Conservation (phyloP, 2,113 vertebrate genomes). For the Burhinus bistriatus region DNA sequence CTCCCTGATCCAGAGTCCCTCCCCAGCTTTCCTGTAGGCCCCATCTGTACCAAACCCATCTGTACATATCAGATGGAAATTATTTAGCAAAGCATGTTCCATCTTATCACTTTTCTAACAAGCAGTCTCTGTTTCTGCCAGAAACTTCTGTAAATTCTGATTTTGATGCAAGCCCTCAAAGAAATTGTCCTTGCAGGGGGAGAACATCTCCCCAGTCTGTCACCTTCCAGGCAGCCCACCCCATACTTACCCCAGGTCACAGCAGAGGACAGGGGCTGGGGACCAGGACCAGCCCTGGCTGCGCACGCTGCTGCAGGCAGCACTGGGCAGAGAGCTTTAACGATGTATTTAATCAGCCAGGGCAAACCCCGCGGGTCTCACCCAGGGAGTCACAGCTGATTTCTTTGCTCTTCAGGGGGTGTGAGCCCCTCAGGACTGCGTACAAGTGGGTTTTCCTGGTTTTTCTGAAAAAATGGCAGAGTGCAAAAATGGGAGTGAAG, state of each 20-base stretch:
- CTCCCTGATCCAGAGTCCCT: background rate
- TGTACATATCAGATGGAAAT: background rate
- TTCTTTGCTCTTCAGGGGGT: background rate
- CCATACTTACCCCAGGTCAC: background rate
- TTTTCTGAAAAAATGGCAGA: background rate
- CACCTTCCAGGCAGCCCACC: background rate
- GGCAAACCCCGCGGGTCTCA: background rate
- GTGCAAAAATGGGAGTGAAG: background rate
- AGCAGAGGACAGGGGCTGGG: background rate
- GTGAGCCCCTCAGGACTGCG: background rate
- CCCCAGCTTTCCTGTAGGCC: background rate
- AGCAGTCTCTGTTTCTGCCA: background rate
- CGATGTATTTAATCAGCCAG: background rate
- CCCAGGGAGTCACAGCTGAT: background rate
- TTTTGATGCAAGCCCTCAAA: background rate
- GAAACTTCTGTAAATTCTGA: background rate
- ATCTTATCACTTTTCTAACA: background rate
- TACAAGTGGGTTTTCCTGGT: background rate
- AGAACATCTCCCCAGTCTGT: background rate
- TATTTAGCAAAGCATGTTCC: background rate
- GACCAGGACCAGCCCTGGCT: background rate
- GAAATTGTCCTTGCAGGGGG: background rate
- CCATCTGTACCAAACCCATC: background rate
- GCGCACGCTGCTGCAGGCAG: background rate
- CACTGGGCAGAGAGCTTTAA: background rate